Percentiles rank a stretch among this genome's conserved stretches.
These are phyloP conservation scores for Tinea semifulvella DNA, from an alignment of 2,888 invertebrate species.

Conservation along the genomic window DNA sequence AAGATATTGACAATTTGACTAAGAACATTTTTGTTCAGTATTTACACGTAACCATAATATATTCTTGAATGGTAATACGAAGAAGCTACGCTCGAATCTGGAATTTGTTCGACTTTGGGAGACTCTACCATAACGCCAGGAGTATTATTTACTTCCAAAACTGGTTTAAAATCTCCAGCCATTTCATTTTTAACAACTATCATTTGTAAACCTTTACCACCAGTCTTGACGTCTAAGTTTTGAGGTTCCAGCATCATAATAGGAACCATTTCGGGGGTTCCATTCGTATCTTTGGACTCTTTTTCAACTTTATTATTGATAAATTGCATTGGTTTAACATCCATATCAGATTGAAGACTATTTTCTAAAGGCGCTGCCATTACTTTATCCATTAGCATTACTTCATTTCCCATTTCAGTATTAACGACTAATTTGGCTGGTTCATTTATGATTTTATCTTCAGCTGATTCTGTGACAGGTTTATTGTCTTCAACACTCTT, in stretches of 20 bases:
- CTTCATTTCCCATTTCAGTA: not conserved
- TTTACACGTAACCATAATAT: constrained; percentile 23
- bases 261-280: not conserved
- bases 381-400: not conserved
- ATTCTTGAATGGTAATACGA: constrained; percentile 48
- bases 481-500: constrained; percentile 25
- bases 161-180: constrained; percentile 24
- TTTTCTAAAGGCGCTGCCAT: not conserved
- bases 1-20: constrained; percentile 3
- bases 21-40: not conserved
- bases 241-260: not conserved
- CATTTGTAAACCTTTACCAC: constrained; percentile 5
- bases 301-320: not conserved
- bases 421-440: not conserved
- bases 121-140: constrained; percentile 22
- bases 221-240: not conserved
- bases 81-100: constrained; percentile 51
- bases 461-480: constrained; percentile 21
- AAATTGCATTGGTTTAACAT: not conserved
- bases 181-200: constrained; percentile 26
- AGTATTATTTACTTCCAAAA: constrained; percentile 21
- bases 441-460: constrained; percentile 19
- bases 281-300: not conserved
- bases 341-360: not conserved
- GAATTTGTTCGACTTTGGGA: constrained; percentile 25